Evolutionary conservation across 2,797 vertebrate species (phyloP).

Genomic region (Xiphophorus birchmanni): DNA sequence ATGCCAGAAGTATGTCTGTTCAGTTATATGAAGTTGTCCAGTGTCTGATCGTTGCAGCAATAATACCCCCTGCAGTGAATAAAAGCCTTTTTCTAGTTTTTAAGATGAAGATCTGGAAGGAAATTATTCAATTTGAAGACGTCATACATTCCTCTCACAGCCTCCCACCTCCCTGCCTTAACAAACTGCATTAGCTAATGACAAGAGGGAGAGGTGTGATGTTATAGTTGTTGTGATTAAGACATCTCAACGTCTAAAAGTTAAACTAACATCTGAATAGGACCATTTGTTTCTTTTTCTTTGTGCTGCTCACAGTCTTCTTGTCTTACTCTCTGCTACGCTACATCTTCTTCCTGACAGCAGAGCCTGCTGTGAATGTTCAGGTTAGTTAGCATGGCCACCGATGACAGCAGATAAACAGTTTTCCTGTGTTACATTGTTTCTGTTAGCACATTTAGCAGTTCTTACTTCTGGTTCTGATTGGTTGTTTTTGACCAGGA

Average conservation of each 20-base stretch:
- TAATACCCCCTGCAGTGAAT: background rate
- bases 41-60: background rate
- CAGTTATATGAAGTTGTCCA: background rate
- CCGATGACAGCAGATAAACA: too few species aligned
- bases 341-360: too few species aligned
- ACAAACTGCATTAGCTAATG: background rate
- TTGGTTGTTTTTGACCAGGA: too few species aligned
- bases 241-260: background rate
- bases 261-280: background rate
- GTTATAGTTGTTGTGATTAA: background rate
- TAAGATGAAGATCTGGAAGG: background rate
- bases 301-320: background rate
- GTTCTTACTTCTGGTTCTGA: too few species aligned
- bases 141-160: too few species aligned
- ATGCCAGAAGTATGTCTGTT: background rate
- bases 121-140: too few species aligned
- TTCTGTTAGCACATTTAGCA: too few species aligned
- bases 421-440: too few species aligned
- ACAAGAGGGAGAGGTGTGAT: background rate
- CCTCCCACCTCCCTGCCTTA: too few species aligned
- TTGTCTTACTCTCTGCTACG: too few species aligned
- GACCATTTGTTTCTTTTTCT: background rate
- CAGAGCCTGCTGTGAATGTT: too few species aligned
- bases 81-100: background rate
- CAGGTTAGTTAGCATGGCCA: too few species aligned